Conservation (phyloP, 2,113 vertebrate genomes). For the Sarotherodon lohbergeri region DNA sequence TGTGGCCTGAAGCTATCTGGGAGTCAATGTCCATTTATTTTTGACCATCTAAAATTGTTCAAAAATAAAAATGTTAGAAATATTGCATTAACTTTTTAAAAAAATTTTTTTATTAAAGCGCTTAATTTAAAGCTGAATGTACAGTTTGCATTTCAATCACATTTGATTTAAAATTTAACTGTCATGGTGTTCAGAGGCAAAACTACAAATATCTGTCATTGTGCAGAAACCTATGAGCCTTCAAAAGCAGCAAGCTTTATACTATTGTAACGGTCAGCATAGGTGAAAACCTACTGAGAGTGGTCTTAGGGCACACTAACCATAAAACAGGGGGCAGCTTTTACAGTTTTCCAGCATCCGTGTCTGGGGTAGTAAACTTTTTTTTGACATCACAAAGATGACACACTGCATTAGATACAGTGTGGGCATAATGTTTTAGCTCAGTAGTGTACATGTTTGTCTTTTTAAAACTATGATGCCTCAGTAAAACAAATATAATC, state of each 20-base stretch:
- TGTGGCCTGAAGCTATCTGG: neutral
- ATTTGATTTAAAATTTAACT: neutral
- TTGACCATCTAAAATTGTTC: neutral
- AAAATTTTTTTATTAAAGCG: neutral
- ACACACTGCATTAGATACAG: neutral
- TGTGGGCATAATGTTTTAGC: neutral
- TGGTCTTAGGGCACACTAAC: neutral
- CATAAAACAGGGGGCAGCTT: neutral
- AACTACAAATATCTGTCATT: neutral
- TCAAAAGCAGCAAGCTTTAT: neutral
- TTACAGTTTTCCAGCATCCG: neutral
- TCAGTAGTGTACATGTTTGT: neutral
- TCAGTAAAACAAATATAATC: neutral
- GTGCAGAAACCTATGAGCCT: neutral
- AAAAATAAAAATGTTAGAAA: neutral
- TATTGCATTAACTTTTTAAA: neutral
- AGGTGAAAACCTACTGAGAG: neutral
- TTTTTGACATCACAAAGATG: neutral
- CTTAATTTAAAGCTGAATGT: neutral
- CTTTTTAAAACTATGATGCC: neutral
- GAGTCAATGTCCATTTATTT: neutral
- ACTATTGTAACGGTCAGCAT: neutral
- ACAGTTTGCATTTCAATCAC: neutral
- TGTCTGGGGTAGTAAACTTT: fast-evolving
- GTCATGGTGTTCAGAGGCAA: neutral